Conservation (phyloP, 1,140 invertebrate species). For the Xylocopa sonorina region DNA sequence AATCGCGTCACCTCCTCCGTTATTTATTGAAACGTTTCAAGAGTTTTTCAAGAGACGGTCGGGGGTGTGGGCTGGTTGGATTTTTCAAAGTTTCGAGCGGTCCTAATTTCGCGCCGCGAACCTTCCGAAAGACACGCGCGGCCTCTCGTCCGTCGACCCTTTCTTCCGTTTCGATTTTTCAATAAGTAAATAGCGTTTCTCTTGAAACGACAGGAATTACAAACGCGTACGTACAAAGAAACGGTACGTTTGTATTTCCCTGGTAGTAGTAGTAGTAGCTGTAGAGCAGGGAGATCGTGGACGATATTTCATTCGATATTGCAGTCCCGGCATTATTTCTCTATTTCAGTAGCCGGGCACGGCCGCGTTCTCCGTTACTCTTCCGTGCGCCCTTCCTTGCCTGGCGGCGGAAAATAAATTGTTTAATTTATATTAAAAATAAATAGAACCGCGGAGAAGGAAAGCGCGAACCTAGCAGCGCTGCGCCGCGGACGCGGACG, state of each 20-base stretch:
- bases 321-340: conserved; percentile 76
- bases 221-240: conserved; percentile 21
- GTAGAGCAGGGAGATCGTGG: conserved; percentile 62
- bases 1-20: background rate
- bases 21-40: conserved; percentile 13
- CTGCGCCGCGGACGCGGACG: conserved; percentile 69
- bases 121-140: background rate
- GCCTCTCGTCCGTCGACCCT: too few relatives aligned
- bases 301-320: conserved; percentile 79
- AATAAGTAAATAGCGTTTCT: conserved; percentile 31
- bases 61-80: background rate
- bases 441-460: conserved; percentile 71
- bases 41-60: background rate
- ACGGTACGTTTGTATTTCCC: conserved; percentile 62
- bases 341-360: conserved; percentile 74
- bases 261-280: conserved; percentile 52
- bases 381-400: background rate
- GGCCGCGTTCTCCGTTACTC: conserved; percentile 18
- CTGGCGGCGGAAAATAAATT: conserved; percentile 73
- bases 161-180: background rate
- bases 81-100: conserved; percentile 6
- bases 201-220: conserved; percentile 52
- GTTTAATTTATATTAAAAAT: conserved; percentile 81
- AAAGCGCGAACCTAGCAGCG: conserved; percentile 52
- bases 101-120: conserved; percentile 1